Base-by-base conservation (phyloP, 2,797 vertebrate species). In the Liasis olivaceus region DNA sequence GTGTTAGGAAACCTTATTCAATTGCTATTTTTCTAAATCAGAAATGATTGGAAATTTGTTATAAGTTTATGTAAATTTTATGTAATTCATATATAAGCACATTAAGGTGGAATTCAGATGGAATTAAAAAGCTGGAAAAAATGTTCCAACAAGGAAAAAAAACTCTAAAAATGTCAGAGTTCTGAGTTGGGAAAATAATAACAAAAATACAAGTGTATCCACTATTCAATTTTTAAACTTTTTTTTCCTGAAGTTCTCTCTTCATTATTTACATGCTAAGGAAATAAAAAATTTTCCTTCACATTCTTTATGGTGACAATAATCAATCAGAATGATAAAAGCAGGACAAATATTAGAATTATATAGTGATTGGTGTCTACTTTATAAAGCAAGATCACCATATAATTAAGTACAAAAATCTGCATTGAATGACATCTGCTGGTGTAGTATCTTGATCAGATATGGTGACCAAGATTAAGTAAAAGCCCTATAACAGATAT, bases 401-500 rank as follows among this genome's bases (percentile, higher is more conserved):
- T 97, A 97, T 95, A 97, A 97, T 97, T 97, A 97, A 97, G 97
- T 98, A 98, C 97, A 98, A 98, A 81, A 98, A 97, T 97, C 98
- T 98, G 97, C 97, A 97, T 95, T 97, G 96, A 98, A 97, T 98
- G 98, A 97, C 97, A 97, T 96, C 96, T 98, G 98, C 98, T 98
- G 98, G 98, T 98, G 98, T 98, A 96, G 96, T 97, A 95, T 96
- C 97, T 97, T 97, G 97, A 97, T 98, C 98, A 96, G 95, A 95
- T 98, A 97, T 96, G 96, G 95, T 98, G 98, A 98, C 97, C 97
- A 97, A 98, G 97, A 97, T 93, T 97, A 96, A 97, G 96, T 96
- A 97, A 97, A 93, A 98, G 98, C 98, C 97, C 97, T 98, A 96
- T 97, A 97, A 94, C 94, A 97, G 97, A 97, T 95, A 96, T 96